Percentiles rank a stretch among this genome's conserved stretches.
Conservation (phyloP, 2,888 invertebrate species). For the Drosophila pseudotakahashii region DNA sequence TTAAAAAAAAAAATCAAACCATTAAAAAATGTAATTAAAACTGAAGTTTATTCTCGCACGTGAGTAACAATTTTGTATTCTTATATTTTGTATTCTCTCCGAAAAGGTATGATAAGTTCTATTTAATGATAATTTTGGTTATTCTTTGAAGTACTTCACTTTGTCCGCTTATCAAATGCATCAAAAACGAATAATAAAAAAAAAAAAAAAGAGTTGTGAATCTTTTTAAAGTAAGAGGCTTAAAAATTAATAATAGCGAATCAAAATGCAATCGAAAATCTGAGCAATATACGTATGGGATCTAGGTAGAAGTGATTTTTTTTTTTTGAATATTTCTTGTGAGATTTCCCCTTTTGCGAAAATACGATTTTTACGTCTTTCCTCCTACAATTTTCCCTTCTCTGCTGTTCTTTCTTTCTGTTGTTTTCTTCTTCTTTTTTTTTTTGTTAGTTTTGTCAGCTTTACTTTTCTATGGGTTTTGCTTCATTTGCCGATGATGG, state of each 20-base stretch:
- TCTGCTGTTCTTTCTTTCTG: constrained; percentile 16
- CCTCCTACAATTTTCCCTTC: background rate
- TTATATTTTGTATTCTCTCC: constrained; percentile 1
- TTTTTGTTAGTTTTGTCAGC: constrained; percentile 16
- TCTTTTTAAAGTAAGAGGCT: background rate
- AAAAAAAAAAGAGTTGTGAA: background rate
- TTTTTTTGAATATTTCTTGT: constrained; percentile 17
- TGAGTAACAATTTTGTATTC: constrained; percentile 1
- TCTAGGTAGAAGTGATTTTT: background rate
- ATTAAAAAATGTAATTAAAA: constrained; percentile 7
- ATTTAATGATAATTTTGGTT: background rate
- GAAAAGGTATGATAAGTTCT: constrained; percentile 6
- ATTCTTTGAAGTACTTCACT: constrained; percentile 15
- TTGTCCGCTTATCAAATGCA: constrained; percentile 7
- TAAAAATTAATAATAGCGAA: constrained; percentile 5
- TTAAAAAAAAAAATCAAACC: background rate
- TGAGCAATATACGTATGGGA: constrained; percentile 19
- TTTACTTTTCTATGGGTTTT: constrained; percentile 6
- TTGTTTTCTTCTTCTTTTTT: background rate
- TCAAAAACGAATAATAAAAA: constrained; percentile 1
- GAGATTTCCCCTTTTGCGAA: constrained; percentile 31
- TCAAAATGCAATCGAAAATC: constrained; percentile 30
- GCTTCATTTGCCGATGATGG: constrained; percentile 24
- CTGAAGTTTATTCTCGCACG: constrained; percentile 12
- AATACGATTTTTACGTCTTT: constrained; percentile 9